Evolutionary conservation across 1,140 invertebrate species (phyloP), one percentile per base, ranked within the genome.

Genomic region (Brachionus calyciflorus): DNA sequence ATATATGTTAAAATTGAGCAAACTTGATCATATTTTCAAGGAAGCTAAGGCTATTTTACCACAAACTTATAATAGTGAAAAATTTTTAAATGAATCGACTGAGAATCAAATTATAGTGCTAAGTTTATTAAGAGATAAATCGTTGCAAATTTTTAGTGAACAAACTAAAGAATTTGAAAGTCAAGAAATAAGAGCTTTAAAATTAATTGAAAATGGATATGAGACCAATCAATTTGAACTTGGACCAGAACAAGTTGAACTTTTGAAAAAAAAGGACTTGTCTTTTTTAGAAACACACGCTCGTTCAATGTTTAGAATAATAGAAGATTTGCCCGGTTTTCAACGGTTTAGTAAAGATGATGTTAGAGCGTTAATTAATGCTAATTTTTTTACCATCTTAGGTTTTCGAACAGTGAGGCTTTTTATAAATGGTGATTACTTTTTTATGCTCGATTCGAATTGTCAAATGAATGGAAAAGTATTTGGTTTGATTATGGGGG

Each of bases 81-180:
- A 51, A 1, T 53, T 26, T 49, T 41, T 73, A 28, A 10, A 33
- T 30, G 33, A 48, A n/a, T 48, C 28, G 26, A 19, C 19, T n/a
- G 44, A 49, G 7, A 4, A 48, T 70, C 44, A 70, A 6, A n/a
- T 51, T 5, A 33, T 48, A 30, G 24, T 70, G 28, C 12, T 60
- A 30, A 49, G 65, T 26, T 33, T 70, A 26, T 33, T 70, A 21
- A 70, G 40, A 24, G 40, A 70, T 19, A 70, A 70, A 46, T 48
- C 40, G 3, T 70, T 46, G 21, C 65, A 70, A 24, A 5, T 70
- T 1, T 70, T 21, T 26, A 26, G 65, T n/a, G 24, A 49, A 17
- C 17, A 21, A 17, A 26, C 44, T 14, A 7, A 70, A 48, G 65
- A 70, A 48, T 48, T 51, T 19, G 65, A 48, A n/a, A 12, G 12